phyloP scores from a whole-genome alignment of 2,113 vertebrate genomes.

The Saccopteryx bilineata region DNA sequence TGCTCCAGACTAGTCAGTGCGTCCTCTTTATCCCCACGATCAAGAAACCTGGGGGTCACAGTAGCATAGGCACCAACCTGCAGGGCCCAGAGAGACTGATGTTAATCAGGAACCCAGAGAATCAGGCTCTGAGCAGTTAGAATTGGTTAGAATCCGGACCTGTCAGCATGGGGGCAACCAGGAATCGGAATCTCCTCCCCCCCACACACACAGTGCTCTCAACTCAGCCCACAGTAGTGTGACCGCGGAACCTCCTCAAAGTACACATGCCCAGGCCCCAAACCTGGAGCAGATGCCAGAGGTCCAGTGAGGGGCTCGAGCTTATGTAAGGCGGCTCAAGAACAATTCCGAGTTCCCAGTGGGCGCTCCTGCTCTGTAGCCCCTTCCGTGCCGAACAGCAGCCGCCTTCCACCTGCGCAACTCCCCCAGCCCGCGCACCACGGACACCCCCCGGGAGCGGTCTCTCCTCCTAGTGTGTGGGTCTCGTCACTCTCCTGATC shows the following conservation, averaged over 20 bases:
- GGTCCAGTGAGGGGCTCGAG: neutral
- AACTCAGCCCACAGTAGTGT: neutral
- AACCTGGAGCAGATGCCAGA: neutral
- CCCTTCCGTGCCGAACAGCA: neutral
- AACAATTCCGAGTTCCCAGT: neutral
- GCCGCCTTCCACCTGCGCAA: neutral
- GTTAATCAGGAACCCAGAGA: neutral
- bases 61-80: neutral
- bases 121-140: neutral
- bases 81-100: neutral
- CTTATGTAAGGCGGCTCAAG: neutral
- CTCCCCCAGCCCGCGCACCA: neutral
- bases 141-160: neutral
- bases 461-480: neutral
- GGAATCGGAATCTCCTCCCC: neutral
- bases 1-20: neutral
- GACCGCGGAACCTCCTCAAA: neutral
- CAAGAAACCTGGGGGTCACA: neutral
- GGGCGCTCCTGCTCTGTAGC: neutral
- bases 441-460: neutral
- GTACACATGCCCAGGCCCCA: neutral
- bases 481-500: neutral
- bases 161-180: neutral
- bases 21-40: neutral
- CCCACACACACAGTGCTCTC: neutral